Base-by-base conservation (phyloP, 2,888 invertebrate genomes). In the Resseliella maxima region DNA sequence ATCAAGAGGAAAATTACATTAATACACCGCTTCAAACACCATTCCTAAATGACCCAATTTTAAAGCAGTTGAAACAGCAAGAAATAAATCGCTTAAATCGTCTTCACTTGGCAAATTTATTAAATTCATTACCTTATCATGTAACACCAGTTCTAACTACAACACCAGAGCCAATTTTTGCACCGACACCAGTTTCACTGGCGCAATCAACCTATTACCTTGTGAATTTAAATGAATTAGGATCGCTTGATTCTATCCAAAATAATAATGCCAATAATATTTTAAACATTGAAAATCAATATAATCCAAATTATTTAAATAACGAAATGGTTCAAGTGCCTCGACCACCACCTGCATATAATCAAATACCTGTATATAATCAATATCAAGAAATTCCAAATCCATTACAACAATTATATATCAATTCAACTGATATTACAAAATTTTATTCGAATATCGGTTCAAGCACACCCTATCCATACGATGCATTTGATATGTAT, bases 391-490 rank as follows among this genome's bases (percentile, higher is more conserved):
- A 72, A 72, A 31, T 72, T 31, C 83, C 83, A 0, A 27, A 31
- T 18, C 12, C 83, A 38, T n/a, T n/a, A 38, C 38, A 21, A 83
- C n/a, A 38, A n/a, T 12, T 38, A 10, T 38, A 8, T 21, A 6
- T n/a, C n/a, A 36, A 38, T 83, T 83, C 83, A 38, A 24, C 21
- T 21, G 38, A 38, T 83, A 38, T 38, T n/a, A 83, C 83, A 38
- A 83, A 38, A 83, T n/a, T 83, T 1, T 83, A 83, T 83, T 83
- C 83, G 24, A 38, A 38, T 1, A 83, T 83, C n/a, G 83, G 83
- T 27, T 38, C 83, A 83, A 38, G 38, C n/a, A 83, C 83, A 36
- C 83, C 83, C 8, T n/a, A 38, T 38, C 83, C 83, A 38, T 83
- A 83, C 24, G 6, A n/a, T 38, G 38, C 83, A 38, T 83, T 38